Percentiles rank a stretch among this genome's conserved stretches.
These are phyloP conservation scores for Chiridota heheva DNA, from an alignment of 35 echinoderm and acorn worm genomes.

Conservation along the genomic window DNA sequence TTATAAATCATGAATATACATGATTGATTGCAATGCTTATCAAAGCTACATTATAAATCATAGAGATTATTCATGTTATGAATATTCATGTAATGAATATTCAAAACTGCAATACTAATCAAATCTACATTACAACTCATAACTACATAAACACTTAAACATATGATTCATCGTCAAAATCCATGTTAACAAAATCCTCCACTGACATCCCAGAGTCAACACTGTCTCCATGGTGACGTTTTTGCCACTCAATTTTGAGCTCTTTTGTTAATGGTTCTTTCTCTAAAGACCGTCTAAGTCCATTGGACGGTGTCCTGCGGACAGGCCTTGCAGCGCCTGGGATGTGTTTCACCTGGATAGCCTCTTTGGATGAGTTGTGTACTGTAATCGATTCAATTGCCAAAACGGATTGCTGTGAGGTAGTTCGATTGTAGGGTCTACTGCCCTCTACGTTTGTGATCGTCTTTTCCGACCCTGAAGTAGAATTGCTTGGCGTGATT, in stretches of 20 bases:
- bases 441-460: conserved; percentile 15
- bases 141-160: conserved; percentile 54
- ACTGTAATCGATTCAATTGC: too few relatives aligned
- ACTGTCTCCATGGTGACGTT: conserved; percentile 14
- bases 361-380: too few relatives aligned
- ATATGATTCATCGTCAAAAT: conserved; percentile 86
- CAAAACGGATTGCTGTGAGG: too few relatives aligned
- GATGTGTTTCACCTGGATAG: not conserved
- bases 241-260: conserved; percentile 57
- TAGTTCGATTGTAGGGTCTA: too few relatives aligned
- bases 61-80: too few relatives aligned
- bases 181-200: conserved; percentile 64
- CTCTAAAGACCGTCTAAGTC: conserved; percentile 39
- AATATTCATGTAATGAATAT: too few relatives aligned
- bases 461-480: conserved; percentile 15
- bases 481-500: conserved; percentile 18
- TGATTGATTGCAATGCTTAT: too few relatives aligned
- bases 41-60: too few relatives aligned
- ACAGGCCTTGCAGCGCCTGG: not conserved
- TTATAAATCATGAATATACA: too few relatives aligned
- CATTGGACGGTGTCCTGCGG: conserved; percentile 27
- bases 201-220: conserved; percentile 42
- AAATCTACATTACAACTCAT: too few relatives aligned
- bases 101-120: too few relatives aligned
- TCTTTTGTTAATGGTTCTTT: conserved; percentile 30